Percentiles rank a stretch among this genome's conserved stretches.
These are phyloP conservation scores for Schlechtendalia chinensis DNA, from an alignment of 1,140 invertebrate genomes.

Conservation along the genomic window DNA sequence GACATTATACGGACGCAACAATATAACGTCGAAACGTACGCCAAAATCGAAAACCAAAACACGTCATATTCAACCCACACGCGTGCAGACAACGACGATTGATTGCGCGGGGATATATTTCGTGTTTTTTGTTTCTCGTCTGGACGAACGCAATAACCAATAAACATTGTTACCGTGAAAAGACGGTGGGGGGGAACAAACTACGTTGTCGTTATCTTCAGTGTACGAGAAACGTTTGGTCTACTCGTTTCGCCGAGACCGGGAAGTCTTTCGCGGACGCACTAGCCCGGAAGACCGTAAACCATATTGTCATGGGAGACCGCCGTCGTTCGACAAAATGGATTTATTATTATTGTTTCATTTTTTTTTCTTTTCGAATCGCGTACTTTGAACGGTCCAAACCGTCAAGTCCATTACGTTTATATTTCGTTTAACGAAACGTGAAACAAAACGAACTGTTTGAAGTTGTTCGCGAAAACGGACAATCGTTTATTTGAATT, in stretches of 20 bases:
- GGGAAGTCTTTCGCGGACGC: too few species aligned
- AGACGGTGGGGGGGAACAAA: background rate
- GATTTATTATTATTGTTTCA: background rate
- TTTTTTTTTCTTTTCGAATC: background rate
- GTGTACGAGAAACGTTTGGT: slow-evolving; percentile 12
- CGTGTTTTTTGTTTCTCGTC: background rate
- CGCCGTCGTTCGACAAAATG: background rate
- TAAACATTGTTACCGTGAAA: background rate
- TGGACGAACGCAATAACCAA: background rate
- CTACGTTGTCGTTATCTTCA: background rate
- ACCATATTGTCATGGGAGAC: background rate
- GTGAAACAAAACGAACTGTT: too few species aligned
- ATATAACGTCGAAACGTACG: too few species aligned
- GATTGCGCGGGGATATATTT: background rate
- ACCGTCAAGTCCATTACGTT: too few species aligned
- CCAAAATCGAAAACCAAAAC: too few species aligned
- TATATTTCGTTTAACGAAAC: too few species aligned
- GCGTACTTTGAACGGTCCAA: too few species aligned
- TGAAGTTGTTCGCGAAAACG: too few species aligned
- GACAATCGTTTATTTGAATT: too few species aligned
- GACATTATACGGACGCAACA: too few species aligned
- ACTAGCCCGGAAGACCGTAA: background rate
- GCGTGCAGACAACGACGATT: background rate
- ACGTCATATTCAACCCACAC: too few species aligned
- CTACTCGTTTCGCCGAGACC: background rate